A percentile compares a stretch with the other conserved stretches of the same genome.
These are phyloP conservation scores for Periphyllus acericola DNA, from an alignment of 2,888 invertebrate species.

Conservation along the genomic window DNA sequence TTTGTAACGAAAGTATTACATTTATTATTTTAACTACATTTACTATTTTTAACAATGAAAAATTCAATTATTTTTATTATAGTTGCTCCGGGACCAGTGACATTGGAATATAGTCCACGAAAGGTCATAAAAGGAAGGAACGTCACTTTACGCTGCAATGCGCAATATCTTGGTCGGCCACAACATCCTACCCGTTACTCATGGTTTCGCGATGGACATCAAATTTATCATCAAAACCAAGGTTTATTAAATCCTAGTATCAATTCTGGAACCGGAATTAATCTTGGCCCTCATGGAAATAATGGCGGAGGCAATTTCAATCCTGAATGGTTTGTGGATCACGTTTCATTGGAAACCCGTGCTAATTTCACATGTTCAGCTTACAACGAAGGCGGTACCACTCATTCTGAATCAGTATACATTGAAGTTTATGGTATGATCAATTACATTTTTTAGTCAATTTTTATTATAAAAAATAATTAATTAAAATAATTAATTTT, in stretches of 20 bases:
- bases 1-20: not conserved
- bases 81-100: slow-evolving; percentile 89
- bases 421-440: slow-evolving; percentile 77
- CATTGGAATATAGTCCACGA: slow-evolving; percentile 78
- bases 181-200: slow-evolving; percentile 67
- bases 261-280: slow-evolving; percentile 38
- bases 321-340: slow-evolving; percentile 81
- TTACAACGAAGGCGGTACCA: slow-evolving; percentile 85
- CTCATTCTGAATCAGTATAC: slow-evolving; percentile 75
- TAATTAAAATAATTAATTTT: not conserved
- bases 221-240: slow-evolving; percentile 70
- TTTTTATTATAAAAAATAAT: slow-evolving; percentile 65
- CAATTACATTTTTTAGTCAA: not conserved
- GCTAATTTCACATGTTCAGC: slow-evolving; percentile 92
- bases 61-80: slow-evolving; percentile 53
- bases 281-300: not conserved
- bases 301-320: slow-evolving; percentile 71
- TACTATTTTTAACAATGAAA: not conserved
- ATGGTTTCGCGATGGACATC: slow-evolving; percentile 78
- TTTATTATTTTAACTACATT: not conserved
- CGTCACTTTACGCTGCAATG: slow-evolving; percentile 84
- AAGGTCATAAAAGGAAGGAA: slow-evolving; percentile 84
- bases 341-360: slow-evolving; percentile 84
- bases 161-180: slow-evolving; percentile 86
- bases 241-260: not conserved